Conservation (phyloP, 2,797 vertebrate genomes). For the Pseudotriccus pelzelni region DNA sequence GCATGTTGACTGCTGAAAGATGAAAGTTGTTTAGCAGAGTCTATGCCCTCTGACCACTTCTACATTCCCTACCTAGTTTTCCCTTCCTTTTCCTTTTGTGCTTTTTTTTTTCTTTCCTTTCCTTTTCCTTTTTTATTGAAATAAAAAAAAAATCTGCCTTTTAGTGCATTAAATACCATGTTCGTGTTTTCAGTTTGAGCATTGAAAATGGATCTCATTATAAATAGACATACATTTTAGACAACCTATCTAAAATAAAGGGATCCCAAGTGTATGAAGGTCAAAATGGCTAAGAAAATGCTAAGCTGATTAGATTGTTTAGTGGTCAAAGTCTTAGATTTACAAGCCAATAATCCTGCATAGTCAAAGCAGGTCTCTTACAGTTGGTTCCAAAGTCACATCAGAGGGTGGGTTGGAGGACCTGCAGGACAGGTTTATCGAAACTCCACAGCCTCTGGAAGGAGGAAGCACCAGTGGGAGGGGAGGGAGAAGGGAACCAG, state of each 20-base stretch:
- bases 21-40: background rate
- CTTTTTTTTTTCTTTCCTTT: background rate
- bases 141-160: background rate
- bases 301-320: background rate
- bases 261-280: background rate
- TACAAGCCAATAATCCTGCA: background rate
- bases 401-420: background rate
- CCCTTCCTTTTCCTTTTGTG: background rate
- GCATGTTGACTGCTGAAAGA: background rate
- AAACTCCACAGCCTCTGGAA: background rate
- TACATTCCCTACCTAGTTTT: background rate
- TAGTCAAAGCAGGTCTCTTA: background rate
- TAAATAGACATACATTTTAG: background rate
- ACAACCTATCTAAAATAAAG: background rate
- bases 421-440: background rate
- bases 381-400: background rate
- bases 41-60: background rate
- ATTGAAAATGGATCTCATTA: background rate
- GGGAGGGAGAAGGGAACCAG: background rate
- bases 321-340: background rate
- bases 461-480: background rate
- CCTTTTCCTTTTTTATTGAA: background rate
- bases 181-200: background rate
- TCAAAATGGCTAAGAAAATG: background rate
- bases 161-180: background rate